These are phyloP conservation scores for Mixornis gularis DNA, from an alignment of 2,113 vertebrate species.

Conservation along the genomic window DNA sequence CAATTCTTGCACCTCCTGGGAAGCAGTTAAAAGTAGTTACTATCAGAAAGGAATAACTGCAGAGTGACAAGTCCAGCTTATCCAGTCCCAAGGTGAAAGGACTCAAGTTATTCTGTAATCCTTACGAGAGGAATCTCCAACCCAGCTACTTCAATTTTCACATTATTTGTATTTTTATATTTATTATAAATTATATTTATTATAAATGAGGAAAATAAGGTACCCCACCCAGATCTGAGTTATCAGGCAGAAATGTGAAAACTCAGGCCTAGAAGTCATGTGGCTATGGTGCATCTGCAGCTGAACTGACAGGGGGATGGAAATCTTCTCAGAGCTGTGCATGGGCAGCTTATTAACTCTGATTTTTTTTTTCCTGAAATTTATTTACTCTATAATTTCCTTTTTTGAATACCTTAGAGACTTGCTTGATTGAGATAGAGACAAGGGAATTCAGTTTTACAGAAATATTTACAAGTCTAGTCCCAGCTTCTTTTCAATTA, in stretches of 20 bases:
- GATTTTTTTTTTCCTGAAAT: neutral
- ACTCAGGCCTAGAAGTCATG: neutral
- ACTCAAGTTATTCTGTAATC: neutral
- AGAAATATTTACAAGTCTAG: neutral
- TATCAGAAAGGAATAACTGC: neutral
- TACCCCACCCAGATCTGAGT: neutral
- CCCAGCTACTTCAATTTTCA: neutral
- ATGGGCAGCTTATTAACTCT: neutral
- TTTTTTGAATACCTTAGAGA: neutral
- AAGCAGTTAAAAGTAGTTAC: neutral
- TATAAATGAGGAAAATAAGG: constrained; percentile 11
- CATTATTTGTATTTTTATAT: neutral
- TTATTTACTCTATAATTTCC: neutral
- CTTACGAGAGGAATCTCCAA: neutral
- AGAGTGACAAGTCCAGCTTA: neutral
- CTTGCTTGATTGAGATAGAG: neutral
- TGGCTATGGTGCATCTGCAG: neutral
- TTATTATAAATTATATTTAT: neutral
- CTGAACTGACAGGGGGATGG: neutral
- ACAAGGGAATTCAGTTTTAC: neutral
- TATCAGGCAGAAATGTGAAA: neutral
- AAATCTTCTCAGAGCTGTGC: neutral
- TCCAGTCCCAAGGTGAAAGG: neutral
- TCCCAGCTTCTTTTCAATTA: neutral
- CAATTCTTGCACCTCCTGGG: neutral